Base-by-base conservation (phyloP, 2,888 invertebrate species). In the Dione juno region DNA sequence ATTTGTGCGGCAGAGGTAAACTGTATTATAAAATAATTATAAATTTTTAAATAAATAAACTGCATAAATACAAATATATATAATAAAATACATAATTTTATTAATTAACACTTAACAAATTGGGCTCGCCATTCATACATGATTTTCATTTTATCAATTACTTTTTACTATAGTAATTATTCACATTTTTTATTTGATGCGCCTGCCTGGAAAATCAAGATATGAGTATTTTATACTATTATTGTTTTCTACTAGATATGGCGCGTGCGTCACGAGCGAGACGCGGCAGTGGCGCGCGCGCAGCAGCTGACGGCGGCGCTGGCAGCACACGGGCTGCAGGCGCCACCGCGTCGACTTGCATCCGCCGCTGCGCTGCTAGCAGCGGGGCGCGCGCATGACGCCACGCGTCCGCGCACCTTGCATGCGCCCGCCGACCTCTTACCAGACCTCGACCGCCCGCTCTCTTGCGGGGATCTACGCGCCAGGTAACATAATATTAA, bases 231-330 rank as follows among this genome's bases (percentile, higher is more conserved):
- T 28, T 28, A 28, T n/a, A 28, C 28, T 28, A 28, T 28, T 28
- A 3, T 28, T 28, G 28, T 28, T 16, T 16, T 9, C 16, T 45
- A 16, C 14, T 64, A 92, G 89, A 93, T 98, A 76, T 98, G 98
- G 98, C 97, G 98, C 83, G 97, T 97, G 59, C 96, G 97, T 80
- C 96, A 98, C 85, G 98, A 98, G 85, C 94, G 98, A 79, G 98
- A 98, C 86, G 95, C 98, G 89, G 97, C 98, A 0, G 94, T 96
- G 79, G 94, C 97, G 80, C 95, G 97, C 81, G 97, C 98, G 79
- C 95, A 97, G 72, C 97, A 98, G 86, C 92, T 98, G 81, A 97
- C 98, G 82, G 97, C 96, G 84, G 96, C 97, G 83, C 94, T 98
- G 90, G 97, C 97, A 87, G 95, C 95, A 73, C 96, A 97, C 87